These are phyloP conservation scores for Hermodice carunculata DNA, from an alignment of 2,888 invertebrate species.

Conservation along the genomic window DNA sequence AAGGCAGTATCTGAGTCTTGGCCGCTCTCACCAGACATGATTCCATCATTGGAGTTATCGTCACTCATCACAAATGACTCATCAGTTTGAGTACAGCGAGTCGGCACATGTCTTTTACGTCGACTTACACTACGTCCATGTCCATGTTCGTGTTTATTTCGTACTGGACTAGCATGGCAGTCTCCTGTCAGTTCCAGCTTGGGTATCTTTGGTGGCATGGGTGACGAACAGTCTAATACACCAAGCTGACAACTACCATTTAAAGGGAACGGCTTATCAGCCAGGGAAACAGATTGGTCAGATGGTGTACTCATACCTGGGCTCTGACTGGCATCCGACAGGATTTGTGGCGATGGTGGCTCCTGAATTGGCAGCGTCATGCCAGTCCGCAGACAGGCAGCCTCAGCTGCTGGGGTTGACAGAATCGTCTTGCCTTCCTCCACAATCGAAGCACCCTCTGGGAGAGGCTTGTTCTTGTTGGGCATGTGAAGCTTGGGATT, in stretches of 20 bases:
- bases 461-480: conserved; percentile 85
- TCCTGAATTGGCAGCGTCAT: neutral
- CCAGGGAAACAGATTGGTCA: too few species aligned
- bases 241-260: too few species aligned
- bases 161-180: too few species aligned
- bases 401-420: conserved; percentile 78
- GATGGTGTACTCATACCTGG: too few species aligned
- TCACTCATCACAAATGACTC: conserved; percentile 51
- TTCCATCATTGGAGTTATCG: conserved; percentile 42
- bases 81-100: conserved; percentile 55
- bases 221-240: conserved; percentile 32
- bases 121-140: conserved; percentile 24
- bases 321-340: too few species aligned
- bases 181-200: conserved; percentile 49
- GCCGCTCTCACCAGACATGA: too few species aligned
- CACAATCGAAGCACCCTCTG: conserved; percentile 71
- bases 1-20: neutral
- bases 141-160: too few species aligned
- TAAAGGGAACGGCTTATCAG: too few species aligned
- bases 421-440: conserved; percentile 59
- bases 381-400: neutral
- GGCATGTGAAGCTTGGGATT: conserved; percentile 98
- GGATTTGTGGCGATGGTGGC: neutral
- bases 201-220: conserved; percentile 54
- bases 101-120: conserved; percentile 62